phyloP scores from a whole-genome alignment of 2,113 vertebrate species.

The Donacobius atricapilla region DNA sequence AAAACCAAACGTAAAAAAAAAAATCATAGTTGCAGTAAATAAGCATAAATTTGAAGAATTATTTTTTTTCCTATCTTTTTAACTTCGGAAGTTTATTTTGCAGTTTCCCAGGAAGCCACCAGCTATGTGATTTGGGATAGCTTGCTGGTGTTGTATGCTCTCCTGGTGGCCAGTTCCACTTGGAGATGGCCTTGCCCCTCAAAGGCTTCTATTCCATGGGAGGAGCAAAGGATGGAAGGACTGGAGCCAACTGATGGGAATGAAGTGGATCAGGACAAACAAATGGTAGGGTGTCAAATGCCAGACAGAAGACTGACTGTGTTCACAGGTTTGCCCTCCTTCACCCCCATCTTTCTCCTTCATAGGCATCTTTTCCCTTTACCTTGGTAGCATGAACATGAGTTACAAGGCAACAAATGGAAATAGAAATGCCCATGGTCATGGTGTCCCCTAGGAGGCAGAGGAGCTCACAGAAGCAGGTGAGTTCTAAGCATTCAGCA shows the following conservation, averaged over 20 bases:
- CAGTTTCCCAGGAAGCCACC: neutral
- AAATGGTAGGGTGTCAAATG: neutral
- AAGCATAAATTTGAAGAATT: neutral
- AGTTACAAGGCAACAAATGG: neutral
- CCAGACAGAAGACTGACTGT: neutral
- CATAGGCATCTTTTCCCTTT: neutral
- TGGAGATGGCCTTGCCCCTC: neutral
- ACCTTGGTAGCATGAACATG: neutral
- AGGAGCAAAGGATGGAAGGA: neutral
- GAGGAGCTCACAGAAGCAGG: neutral
- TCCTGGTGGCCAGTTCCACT: neutral
- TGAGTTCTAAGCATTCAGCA: neutral
- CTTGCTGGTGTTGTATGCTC: neutral
- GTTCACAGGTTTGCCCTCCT: neutral
- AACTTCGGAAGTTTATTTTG: neutral
- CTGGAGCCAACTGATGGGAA: neutral
- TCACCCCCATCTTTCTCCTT: neutral
- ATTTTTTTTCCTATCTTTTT: neutral
- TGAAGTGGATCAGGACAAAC: neutral
- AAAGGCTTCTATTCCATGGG: neutral
- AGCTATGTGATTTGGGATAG: rapidly evolving
- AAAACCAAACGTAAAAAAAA: neutral
- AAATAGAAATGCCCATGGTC: neutral
- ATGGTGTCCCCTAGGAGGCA: neutral
- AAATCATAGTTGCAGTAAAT: neutral